Evolutionary conservation across 2,888 invertebrate species (phyloP), one percentile per base, ranked within the genome.

Genomic region (Drosophila pegasa): DNA sequence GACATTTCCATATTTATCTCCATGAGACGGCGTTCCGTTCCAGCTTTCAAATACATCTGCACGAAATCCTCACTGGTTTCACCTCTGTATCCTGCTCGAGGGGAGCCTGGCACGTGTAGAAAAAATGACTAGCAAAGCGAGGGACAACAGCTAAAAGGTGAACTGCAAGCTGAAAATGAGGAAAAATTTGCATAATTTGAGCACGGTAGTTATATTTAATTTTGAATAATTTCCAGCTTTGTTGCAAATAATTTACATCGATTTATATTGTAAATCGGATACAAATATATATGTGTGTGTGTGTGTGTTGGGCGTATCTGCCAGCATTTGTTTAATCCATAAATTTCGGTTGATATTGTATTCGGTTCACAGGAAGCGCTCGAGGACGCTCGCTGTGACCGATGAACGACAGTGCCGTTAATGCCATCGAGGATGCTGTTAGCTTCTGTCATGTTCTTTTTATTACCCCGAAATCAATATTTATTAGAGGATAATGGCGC

Each of bases 1-100:
- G 80, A 85, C 76, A 80, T 84, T 78, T 85, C 80, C 82, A 85
- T 84, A 82, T 82, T 85, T 82, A 76, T 80, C 76, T 80, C 60
- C 67, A 75, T 71, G 72, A 64, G 68, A 52, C 71, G 61, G 57
- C 37, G 27, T 56, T 47, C 43, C 58, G 38, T 29, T 43, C 16
- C 38, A 33, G 18, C 38, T 6, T 22, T 18, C 33, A 31, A 48
- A 62, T 51, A 69, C 56, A 61, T 47, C 48, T 56, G 22, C 56
- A 62, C 31, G 47, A 43, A 70, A 51, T 57, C 56, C 52, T 54
- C 38, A 41, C 52, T 41, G 51, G 20, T 16, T 55, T 59, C 55
- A 37, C 41, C 18, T 22, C 9, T 45, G 43, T 33, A 57, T 50
- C 57, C 54, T 54, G 52, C 31, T 45, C 27, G 50, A 35, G 16